Base-by-base conservation (phyloP, 1,140 invertebrate genomes). In the Drosophila jambulina region DNA sequence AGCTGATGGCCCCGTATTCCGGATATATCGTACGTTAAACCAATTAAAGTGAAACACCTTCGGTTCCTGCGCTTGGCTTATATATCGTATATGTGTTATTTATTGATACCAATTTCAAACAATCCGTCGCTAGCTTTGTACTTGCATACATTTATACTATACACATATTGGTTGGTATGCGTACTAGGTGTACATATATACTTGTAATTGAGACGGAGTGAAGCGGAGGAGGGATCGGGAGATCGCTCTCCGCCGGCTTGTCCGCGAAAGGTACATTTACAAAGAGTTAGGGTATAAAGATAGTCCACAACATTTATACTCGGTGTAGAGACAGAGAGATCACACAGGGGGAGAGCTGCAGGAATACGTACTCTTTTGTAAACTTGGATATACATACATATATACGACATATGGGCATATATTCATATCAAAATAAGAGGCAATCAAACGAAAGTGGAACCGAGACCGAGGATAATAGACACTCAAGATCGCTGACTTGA, bases 221-320 rank as follows among this genome's bases (percentile, higher is more conserved):
- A 48, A 58, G 42, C 70, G 38, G 58, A 75, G 42, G 21, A 32
- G 46, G 46, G 45, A 25, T 48, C 21, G 8, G 25, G 32, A 32
- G 21, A 17, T 25, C 23, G 15, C n/a, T 29, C 19, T 43, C 32
- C 57, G 27, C 54, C 15, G 10, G 12, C 32, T 45, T 62, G n/a
- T 45, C 46, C 48, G 43, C 32, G 23, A 64, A 64, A 78, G 75
- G 58, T 78, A 78, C 76, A 78, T 78, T 78, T 78, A 78, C 75
- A 78, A 70, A 78, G 75, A 48, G 45, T 51, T 34, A 76, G 23
- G 62, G 49, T 61, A 68, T 75, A 53, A 46, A 60, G 71, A 58
- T 76, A 76, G 75, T 78, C 58, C 75, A 78, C 76, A 78, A 78
- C 76, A 78, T 78, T 78, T 78, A 78, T 70, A 57, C 76, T 78